Base-by-base conservation (phyloP, 2,797 vertebrate genomes). In the Erethizon dorsatum region DNA sequence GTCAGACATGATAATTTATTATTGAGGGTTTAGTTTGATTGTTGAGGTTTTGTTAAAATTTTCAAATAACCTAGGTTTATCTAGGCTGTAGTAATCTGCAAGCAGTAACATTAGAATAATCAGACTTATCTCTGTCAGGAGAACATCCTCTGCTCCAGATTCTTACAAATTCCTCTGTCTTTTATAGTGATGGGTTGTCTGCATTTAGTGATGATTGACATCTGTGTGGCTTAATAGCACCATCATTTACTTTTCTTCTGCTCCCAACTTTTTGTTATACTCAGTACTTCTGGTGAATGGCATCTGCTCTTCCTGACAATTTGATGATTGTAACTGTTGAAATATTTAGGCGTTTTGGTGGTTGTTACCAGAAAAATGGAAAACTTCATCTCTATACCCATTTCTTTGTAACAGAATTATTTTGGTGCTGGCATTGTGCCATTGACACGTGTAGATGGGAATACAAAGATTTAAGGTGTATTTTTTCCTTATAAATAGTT, bases 21-120 rank as follows among this genome's bases (percentile, higher is more conserved):
- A 33, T 37, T 86, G 28, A 61, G 10, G 13, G 61, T 92, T 95
- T 95, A 87, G 31, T 92, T 94, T 83, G 50, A 61, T 86, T 94
- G 47, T 91, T 92, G 84, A 28, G 82, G 83, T 37, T 91, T 89
- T 24, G 18, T 67, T 82, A 52, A 94, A 93, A n/a, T 80, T 54
- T 80, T 69, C 33, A 4, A 54, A 1, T 78, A 65, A 77, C 3
- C 12, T 63, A 15, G 31, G 7, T 92, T 90, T 75, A 83, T 45
- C 10, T 28, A 61, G 54, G 22, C 79, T 96, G 1, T 45, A 28
- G 61, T 61, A 65, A 75, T 33, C 45, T 83, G 37, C 37, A 77
- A 88, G 79, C 20, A 88, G 50, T 80, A 54, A 73, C 13, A 18
- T 9, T 52, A 26, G 10, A 83, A 47, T 83, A 87, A 47, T 84